These are phyloP conservation scores for Trachelus tabidus DNA, from an alignment of 2,888 invertebrate species.

Conservation along the genomic window DNA sequence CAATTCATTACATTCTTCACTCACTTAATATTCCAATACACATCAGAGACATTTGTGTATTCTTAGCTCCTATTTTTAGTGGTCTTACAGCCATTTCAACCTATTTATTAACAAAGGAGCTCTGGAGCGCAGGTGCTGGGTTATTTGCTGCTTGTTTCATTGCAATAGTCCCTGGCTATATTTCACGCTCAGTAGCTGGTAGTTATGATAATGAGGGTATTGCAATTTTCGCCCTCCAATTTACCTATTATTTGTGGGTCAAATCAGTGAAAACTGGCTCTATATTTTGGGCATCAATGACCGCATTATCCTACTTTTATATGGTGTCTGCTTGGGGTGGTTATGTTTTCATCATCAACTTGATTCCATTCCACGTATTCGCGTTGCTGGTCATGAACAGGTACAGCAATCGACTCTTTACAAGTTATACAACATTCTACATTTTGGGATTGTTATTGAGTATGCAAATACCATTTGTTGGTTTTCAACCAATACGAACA, in stretches of 20 bases:
- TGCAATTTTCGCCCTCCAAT: conserved; percentile 98
- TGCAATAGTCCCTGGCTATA: conserved; percentile 98
- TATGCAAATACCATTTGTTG: conserved; percentile 97
- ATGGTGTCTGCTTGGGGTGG: conserved; percentile 99
- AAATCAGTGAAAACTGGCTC: conserved; percentile 98
- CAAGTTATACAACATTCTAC: conserved; percentile 97
- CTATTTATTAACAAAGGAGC: conserved; percentile 95
- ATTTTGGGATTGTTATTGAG: conserved; percentile 94
- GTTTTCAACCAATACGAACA: conserved; percentile 98
- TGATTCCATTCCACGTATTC: conserved; percentile 98
- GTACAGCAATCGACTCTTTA: conserved; percentile 90
- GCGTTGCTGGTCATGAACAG: conserved; percentile 94
- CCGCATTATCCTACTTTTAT: conserved; percentile 97
- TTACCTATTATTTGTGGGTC: conserved; percentile 98
- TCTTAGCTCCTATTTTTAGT: conserved; percentile 98
- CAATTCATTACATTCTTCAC: conserved; percentile 94
- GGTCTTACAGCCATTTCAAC: conserved; percentile 98
- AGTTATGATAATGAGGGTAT: conserved; percentile 99
- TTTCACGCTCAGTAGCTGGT: conserved; percentile 98
- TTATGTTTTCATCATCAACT: conserved; percentile 98
- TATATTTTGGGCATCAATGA: conserved; percentile 94
- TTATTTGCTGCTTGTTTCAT: conserved; percentile 99
- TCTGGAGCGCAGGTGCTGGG: conserved; percentile 97
- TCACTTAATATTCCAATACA: conserved; percentile 96
- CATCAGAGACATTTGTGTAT: conserved; percentile 98